These are phyloP conservation scores for Carabus problematicus DNA, from an alignment of 2,888 invertebrate species.

Conservation along the genomic window DNA sequence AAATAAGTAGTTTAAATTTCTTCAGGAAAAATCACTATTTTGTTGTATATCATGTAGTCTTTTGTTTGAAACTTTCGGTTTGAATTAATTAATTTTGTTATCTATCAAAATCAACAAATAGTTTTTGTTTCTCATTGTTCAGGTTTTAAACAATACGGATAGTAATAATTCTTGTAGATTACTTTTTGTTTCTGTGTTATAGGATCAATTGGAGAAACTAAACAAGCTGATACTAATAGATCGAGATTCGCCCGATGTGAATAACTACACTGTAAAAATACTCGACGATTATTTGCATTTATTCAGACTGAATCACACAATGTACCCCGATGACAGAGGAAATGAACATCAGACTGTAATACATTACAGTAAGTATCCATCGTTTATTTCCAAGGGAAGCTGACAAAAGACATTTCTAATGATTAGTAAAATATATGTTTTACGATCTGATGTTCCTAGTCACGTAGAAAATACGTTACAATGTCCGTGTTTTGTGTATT, in stretches of 20 bases:
- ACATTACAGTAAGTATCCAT: slow-evolving; percentile 53
- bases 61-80: no score
- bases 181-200: background rate
- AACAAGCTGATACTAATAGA: slow-evolving; percentile 57
- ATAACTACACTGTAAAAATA: slow-evolving; percentile 56
- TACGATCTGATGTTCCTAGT: background rate
- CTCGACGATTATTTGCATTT: slow-evolving; percentile 56
- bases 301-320: slow-evolving; percentile 55
- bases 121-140: no score
- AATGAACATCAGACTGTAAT: slow-evolving; percentile 52
- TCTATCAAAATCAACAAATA: no score
- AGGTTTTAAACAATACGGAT: no score
- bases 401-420: background rate
- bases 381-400: background rate
- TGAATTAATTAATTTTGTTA: no score
- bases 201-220: slow-evolving; percentile 6
- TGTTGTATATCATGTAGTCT: no score
- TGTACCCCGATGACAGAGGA: slow-evolving; percentile 52
- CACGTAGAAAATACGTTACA: background rate
- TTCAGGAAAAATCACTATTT: background rate
- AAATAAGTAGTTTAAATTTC: slow-evolving; percentile 4
- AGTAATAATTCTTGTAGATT: no score
- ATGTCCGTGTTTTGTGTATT: slow-evolving; percentile 13
- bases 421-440: background rate
- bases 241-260: slow-evolving; percentile 57